Conservation (phyloP, 2,113 vertebrate species). For the Nanorana parkeri region DNA sequence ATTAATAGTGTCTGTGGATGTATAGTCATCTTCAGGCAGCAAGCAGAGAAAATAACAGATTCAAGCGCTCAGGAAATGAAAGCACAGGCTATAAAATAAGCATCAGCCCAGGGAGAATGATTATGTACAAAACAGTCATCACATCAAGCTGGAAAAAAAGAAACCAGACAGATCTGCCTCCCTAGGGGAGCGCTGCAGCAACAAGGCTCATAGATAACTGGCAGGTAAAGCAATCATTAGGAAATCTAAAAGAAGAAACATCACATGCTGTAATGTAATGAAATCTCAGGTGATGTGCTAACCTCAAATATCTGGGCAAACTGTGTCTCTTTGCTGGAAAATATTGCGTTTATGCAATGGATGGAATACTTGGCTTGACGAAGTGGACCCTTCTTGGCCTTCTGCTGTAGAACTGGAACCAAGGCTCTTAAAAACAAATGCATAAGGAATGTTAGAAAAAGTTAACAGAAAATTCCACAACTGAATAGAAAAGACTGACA, state of each 20-base stretch:
- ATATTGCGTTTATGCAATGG: constrained; percentile 97
- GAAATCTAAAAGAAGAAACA: no score
- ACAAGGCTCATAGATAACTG: not conserved
- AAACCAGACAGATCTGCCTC: not conserved
- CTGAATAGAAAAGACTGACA: no score
- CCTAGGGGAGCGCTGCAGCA: not conserved
- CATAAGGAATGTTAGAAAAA: no score
- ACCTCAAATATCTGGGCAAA: constrained; percentile 99
- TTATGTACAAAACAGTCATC: no score
- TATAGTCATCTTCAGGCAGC: not conserved
- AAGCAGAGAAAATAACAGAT: not conserved
- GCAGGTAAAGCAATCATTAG: not conserved
- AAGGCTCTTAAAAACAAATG: constrained; percentile 79
- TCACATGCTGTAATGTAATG: no score
- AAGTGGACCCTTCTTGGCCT: constrained; percentile 94
- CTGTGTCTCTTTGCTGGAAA: constrained; percentile 96
- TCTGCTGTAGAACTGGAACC: constrained; percentile 94
- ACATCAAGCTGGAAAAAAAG: no score
- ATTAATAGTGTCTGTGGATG: not conserved
- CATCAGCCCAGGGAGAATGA: not conserved
- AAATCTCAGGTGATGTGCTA: constrained; percentile 53
- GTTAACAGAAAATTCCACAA: no score
- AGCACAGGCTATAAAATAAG: not conserved
- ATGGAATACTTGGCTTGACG: constrained; percentile 97
- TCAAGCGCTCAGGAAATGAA: not conserved